Evolutionary conservation across 2,797 vertebrate genomes (phyloP).

Genomic region (Tragelaphus eurycerus): DNA sequence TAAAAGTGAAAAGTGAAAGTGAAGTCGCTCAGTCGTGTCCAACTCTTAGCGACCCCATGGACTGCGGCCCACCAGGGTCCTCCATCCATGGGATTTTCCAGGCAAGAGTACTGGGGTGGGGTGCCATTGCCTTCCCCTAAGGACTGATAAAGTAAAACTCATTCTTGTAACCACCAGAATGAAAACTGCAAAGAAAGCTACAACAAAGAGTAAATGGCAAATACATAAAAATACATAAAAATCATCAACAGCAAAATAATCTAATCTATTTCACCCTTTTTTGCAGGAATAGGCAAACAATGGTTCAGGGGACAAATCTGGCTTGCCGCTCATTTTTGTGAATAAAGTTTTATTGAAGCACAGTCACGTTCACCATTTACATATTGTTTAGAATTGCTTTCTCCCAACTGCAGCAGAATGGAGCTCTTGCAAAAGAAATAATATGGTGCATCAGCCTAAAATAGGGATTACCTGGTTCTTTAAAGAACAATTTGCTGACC

Average conservation of each 20-base stretch:
- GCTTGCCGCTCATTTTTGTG: background rate
- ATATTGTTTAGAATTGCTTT: background rate
- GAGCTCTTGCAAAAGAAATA: background rate
- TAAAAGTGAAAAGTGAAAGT: no score
- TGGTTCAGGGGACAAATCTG: background rate
- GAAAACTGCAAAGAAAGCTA: background rate
- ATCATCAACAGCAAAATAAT: background rate
- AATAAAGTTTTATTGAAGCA: conserved; percentile 24
- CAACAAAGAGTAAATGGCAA: background rate
- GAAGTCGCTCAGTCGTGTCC: no score
- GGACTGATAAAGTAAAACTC: background rate
- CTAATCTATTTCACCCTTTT: background rate
- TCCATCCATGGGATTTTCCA: no score
- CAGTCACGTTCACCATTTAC: background rate
- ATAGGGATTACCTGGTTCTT: background rate
- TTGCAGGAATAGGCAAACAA: background rate
- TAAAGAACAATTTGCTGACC: background rate
- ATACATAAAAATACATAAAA: background rate
- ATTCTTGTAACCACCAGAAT: background rate
- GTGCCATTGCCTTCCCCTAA: background rate
- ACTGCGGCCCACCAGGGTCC: no score
- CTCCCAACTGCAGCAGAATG: background rate
- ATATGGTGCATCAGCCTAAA: background rate
- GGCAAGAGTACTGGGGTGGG: no score
- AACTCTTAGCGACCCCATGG: no score